Base-by-base conservation (phyloP, 2,797 vertebrate genomes). In the Rhinatrema bivittatum region DNA sequence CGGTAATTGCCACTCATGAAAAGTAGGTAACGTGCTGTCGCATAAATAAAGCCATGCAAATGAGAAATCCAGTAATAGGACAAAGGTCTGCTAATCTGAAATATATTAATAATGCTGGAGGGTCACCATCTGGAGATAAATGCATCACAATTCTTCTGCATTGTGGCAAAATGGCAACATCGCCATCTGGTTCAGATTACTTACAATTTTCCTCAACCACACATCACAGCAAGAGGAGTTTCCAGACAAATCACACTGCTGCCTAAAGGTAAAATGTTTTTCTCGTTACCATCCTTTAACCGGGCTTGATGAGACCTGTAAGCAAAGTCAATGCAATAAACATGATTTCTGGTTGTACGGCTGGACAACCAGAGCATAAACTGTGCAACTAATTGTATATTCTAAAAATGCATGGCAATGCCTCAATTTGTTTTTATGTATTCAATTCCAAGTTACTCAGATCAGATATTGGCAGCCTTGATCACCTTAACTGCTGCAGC, bases 131-230 rank as follows among this genome's bases (percentile, higher is more conserved):
- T 76, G 67, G 60, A 62, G 64, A 53, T 25, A 35, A 45, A 52
- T 18, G 7, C 61, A 53, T 50, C 62, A 56, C 41, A 60, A 50
- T 62, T 43, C 61, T 68, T 65, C 48, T 66, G 53, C 60, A 58
- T 50, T 48, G 25, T 37, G 51, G 46, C 59, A 42, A 18, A 52
- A 48, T 60, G 44, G 63, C 43, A 59, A 33, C 38, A 50, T 21
- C 13, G 45, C 38, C 72, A 62, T 70, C 74, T 81, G 74, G 70
- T 62, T 63, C 48, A 4, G 29, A 70, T 81, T 72, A 65, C 39
- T 56, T 34, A 38, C 37, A 17, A 17, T 62, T 66, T 60, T 70
- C 62, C 53, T 70, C 60, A 55, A 68, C 46, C 51, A 61, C 70
- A 29, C 32, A 51, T 69, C 62, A 56, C 20, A 65, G 61, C 53